These are phyloP conservation scores for Apteryx owenii DNA, from an alignment of 2,113 vertebrate species.

Conservation along the genomic window DNA sequence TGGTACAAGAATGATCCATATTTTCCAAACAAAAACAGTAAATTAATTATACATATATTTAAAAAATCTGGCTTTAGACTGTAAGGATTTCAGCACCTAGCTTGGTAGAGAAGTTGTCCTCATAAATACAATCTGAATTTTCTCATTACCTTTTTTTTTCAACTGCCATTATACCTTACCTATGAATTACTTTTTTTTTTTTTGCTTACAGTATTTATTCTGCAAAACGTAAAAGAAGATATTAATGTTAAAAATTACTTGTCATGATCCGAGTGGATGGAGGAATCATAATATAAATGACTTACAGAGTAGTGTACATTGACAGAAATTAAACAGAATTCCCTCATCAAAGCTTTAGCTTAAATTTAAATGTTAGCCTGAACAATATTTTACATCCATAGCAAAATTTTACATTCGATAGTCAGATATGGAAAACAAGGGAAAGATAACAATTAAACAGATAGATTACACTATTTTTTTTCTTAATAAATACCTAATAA, in stretches of 20 bases:
- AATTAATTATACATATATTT: not conserved
- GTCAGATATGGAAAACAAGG: not conserved
- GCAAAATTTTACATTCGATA: not conserved
- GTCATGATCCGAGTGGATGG: not conserved
- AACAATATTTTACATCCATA: not conserved
- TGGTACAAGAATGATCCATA: not conserved
- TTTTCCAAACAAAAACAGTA: not conserved
- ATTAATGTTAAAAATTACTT: not conserved
- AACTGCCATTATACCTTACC: not conserved
- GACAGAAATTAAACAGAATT: not conserved
- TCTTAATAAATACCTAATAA: not conserved
- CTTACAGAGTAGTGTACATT: not conserved
- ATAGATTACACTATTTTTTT: not conserved
- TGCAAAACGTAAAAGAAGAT: not conserved
- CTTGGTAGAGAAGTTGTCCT: not conserved
- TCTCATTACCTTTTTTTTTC: not conserved
- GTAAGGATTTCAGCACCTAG: not conserved
- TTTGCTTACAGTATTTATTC: not conserved
- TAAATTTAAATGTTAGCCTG: not conserved
- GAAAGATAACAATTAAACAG: not conserved
- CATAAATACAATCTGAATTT: not conserved
- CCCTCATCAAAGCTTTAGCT: not conserved
- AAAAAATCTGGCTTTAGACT: not conserved
- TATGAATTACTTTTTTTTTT: not conserved
- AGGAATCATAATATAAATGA: not conserved